Evolutionary conservation across 2,797 vertebrate genomes (phyloP).

Genomic region (Eulemur mongoz): DNA sequence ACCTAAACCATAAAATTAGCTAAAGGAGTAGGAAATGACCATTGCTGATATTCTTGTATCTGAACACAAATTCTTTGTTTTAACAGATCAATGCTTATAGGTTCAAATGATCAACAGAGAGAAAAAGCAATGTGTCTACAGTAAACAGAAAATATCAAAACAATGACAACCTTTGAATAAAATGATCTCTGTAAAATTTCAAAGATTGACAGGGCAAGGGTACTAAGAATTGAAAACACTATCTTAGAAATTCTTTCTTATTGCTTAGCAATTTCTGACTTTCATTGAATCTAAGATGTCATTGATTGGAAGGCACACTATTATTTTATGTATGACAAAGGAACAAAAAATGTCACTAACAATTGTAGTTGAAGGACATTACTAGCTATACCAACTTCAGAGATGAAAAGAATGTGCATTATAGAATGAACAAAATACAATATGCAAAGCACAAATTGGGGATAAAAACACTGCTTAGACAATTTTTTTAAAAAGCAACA

Average conservation of each 20-base stretch:
- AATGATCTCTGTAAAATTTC: neutral
- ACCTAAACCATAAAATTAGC: neutral
- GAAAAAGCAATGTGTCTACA: neutral
- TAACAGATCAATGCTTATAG: neutral
- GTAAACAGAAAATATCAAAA: conserved; percentile 16
- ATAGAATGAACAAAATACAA: neutral
- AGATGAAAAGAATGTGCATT: neutral
- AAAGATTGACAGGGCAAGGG: neutral
- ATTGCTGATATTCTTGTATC: neutral
- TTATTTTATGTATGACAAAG: neutral
- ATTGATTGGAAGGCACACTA: neutral
- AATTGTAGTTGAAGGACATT: neutral
- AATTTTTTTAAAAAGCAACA: neutral
- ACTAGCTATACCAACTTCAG: neutral
- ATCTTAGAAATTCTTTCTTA: neutral
- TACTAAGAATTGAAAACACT: neutral
- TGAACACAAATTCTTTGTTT: conserved; percentile 1
- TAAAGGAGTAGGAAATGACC: neutral
- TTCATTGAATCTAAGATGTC: neutral
- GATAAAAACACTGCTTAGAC: neutral
- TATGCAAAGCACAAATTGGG: neutral
- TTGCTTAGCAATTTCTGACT: conserved; percentile 10
- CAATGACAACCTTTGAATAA: neutral
- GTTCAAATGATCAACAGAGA: neutral
- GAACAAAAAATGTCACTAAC: neutral